Evolutionary conservation across 2,797 vertebrate genomes (phyloP).

Genomic region (Sphaeramia orbicularis): DNA sequence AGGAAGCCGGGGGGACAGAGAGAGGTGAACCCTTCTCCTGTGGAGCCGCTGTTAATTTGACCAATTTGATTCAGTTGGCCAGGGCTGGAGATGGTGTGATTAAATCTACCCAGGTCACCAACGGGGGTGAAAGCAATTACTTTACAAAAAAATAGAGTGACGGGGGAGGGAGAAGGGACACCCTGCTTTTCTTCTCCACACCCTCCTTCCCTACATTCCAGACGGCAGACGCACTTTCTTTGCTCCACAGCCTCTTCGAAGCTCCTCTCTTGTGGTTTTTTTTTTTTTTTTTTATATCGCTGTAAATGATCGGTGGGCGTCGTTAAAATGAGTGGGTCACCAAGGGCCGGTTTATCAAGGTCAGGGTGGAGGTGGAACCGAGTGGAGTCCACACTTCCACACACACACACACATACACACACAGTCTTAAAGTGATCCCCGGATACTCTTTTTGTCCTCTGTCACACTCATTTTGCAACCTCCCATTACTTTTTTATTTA

Average conservation of each 20-base stretch:
- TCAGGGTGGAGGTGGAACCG: conserved; percentile 67
- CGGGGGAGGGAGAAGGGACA: conserved; percentile 63
- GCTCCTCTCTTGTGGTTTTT: conserved; percentile 5
- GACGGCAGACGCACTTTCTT: conserved; percentile 47
- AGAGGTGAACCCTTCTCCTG: conserved; percentile 68
- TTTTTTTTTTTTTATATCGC: conserved; percentile 61
- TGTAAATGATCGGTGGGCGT: conserved; percentile 78
- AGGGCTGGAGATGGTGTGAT: conserved; percentile 82
- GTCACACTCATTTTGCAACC: conserved; percentile 67
- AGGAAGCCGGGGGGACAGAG: conserved; percentile 7
- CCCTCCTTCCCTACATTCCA: conserved; percentile 24
- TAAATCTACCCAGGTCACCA: conserved; percentile 87
- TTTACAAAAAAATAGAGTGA: conserved; percentile 83
- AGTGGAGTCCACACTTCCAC: conserved; percentile 55
- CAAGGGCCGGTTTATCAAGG: conserved; percentile 78
- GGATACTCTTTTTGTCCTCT: conserved; percentile 68
- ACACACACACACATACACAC: conserved; percentile 39
- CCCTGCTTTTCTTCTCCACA: conserved; percentile 55
- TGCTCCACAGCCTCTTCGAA: conserved; percentile 54
- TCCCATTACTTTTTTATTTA: conserved; percentile 70
- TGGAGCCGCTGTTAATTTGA: conserved; percentile 82
- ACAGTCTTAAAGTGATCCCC: conserved; percentile 61
- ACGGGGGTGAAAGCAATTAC: conserved; percentile 88
- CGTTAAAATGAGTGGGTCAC: conserved; percentile 80
- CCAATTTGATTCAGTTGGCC: conserved; percentile 86